Evolutionary conservation across 2,113 vertebrate genomes (phyloP).

Genomic region (Malurus cyaneus): DNA sequence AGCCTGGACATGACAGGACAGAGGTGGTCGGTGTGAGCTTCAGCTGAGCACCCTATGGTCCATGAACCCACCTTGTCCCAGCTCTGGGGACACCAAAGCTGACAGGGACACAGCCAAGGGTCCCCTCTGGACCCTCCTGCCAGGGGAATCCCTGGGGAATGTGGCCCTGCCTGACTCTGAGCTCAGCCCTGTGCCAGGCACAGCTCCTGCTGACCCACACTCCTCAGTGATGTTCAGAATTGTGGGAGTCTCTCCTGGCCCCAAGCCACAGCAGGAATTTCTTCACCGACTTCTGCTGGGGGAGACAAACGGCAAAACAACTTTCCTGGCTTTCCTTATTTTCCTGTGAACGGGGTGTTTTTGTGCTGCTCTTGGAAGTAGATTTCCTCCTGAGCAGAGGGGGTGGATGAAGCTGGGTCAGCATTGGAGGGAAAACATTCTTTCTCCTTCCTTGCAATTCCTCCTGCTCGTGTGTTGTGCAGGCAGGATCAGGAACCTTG

Average conservation of each 20-base stretch:
- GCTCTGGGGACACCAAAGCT: neutral
- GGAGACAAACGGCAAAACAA: neutral
- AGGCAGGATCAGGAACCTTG: slow-evolving; percentile 38
- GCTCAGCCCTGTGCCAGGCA: neutral
- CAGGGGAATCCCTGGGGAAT: neutral
- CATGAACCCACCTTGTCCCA: neutral
- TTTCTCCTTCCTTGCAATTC: neutral
- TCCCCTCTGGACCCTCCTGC: neutral
- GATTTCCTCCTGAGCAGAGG: neutral
- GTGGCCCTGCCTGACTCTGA: neutral
- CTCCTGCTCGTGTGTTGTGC: neutral
- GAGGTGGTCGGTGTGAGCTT: too few relatives aligned
- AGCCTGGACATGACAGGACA: neutral
- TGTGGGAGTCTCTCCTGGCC: neutral
- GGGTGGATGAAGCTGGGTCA: neutral
- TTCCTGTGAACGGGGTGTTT: neutral
- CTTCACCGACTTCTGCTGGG: neutral
- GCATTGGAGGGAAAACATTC: slow-evolving; percentile 8
- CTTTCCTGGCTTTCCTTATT: neutral
- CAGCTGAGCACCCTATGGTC: too few relatives aligned
- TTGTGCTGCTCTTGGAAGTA: neutral
- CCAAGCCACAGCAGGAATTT: neutral
- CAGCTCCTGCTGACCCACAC: neutral
- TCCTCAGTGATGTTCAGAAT: neutral
- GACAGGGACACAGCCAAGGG: neutral